These are phyloP conservation scores for Cyanoramphus novaezelandiae DNA, from an alignment of 2,113 vertebrate genomes.

Conservation along the genomic window DNA sequence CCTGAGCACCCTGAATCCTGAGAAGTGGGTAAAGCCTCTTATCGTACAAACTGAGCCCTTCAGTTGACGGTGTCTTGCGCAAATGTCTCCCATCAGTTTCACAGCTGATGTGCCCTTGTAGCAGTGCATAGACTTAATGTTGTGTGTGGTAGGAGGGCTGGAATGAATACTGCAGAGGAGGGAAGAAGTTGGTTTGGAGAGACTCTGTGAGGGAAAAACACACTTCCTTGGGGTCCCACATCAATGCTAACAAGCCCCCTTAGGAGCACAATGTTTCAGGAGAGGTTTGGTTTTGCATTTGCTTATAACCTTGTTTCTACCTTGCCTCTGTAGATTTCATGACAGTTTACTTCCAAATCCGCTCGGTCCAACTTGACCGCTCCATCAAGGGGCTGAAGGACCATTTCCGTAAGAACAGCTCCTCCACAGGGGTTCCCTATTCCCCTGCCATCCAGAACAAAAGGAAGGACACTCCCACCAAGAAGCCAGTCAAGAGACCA, in stretches of 20 bases:
- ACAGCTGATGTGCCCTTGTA: not conserved
- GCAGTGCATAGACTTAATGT: not conserved
- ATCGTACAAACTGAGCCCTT: not conserved
- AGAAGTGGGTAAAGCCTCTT: not conserved
- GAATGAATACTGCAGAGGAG: not conserved
- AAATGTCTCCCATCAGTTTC: not conserved
- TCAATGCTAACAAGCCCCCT: not conserved
- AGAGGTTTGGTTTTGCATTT: not conserved
- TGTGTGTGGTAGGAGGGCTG: not conserved
- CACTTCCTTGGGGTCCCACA: not conserved
- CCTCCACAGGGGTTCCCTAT: conserved; percentile 87
- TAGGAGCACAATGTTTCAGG: not conserved
- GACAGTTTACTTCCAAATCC: conserved; percentile 98
- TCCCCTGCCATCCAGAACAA: conserved; percentile 95
- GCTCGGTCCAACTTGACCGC: conserved; percentile 93
- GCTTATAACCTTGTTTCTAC: not conserved
- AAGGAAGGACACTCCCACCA: conserved; percentile 97
- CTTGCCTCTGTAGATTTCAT: conserved; percentile 87
- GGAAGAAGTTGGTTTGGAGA: not conserved
- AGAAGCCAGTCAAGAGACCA: conserved; percentile 91
- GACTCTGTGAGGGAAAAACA: not conserved
- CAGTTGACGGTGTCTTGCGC: not conserved
- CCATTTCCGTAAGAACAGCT: conserved; percentile 94
- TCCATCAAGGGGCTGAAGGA: conserved; percentile 96
- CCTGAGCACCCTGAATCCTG: not conserved